phyloP scores from a whole-genome alignment of 2,113 vertebrate species.

The Grammomys surdaster region DNA sequence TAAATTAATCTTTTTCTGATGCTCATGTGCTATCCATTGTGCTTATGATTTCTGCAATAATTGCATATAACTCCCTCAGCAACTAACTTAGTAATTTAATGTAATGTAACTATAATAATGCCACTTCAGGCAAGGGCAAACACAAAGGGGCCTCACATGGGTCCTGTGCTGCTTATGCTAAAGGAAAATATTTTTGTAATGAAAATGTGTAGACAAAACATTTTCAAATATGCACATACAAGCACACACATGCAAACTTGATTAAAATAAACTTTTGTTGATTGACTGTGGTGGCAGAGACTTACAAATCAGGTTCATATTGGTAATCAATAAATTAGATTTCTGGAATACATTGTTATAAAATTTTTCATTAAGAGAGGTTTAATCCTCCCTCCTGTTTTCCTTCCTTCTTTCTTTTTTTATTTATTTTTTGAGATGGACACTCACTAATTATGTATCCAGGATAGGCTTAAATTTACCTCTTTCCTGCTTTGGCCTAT shows the following conservation, averaged over 20 bases:
- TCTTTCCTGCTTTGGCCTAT: not conserved
- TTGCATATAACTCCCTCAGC: slow-evolving; percentile 26
- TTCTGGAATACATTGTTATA: not conserved
- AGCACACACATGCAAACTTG: not conserved
- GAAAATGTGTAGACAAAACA: not conserved
- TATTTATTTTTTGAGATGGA: not conserved
- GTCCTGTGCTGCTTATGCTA: not conserved
- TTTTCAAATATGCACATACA: not conserved
- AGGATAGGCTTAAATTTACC: not conserved
- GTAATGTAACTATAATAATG: not conserved
- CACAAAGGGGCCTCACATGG: not conserved
- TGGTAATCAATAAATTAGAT: not conserved
- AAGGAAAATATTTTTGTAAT: not conserved
- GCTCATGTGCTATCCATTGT: not conserved
- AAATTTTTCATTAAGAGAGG: not conserved
- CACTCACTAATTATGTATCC: not conserved
- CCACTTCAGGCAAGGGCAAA: not conserved
- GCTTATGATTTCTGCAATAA: slow-evolving; percentile 46
- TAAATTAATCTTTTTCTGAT: slow-evolving; percentile 41
- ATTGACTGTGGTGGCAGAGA: not conserved
- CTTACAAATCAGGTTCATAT: not conserved
- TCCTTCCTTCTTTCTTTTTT: not conserved
- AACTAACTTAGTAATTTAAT: not conserved
- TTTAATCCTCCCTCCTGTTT: not conserved
- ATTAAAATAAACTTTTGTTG: not conserved